Base-by-base conservation (phyloP, 2,888 invertebrate genomes). In the Calephelis perditalis region DNA sequence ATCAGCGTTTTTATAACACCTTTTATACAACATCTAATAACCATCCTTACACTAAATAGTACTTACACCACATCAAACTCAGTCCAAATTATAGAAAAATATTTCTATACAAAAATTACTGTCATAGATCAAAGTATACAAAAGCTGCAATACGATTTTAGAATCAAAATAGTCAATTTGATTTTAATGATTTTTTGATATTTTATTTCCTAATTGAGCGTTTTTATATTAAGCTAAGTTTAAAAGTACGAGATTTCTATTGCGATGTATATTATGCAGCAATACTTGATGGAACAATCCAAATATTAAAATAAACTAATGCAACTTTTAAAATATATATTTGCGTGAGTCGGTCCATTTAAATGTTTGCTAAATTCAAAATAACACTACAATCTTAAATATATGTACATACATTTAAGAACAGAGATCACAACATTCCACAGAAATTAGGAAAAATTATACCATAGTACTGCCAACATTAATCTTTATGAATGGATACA, bases 11-110 rank as follows among this genome's bases (percentile, higher is more conserved):
- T 26, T 40, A 40, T 40, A 40, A 7, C 6, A 40, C 8, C 40
- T 40, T 40, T 40, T 8, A 4, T 26, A 49, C 49, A 49, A 49
- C 10, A 49, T 10, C 35, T 52, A 52, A 52, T 52, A 49, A 52
- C 15, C 35, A 26, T 6, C 35, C 47, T 10, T 52, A 52, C 6
- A 6, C 52, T 52, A 52, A 52, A 26, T 10, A 52, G 26, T 26
- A 52, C 52, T 52, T 26, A 52, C 35, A 52, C 35, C 52, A 35
- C 7, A 52, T 52, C 35, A 52, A 52, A 52, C 52, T 52, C 52
- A 52, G 52, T 52, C 52, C 52, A 52, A 52, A 52, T 52, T 52
- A 52, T 52, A 40, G 40, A 40, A 40, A 40, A 40, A 40, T 40
- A 52, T 52, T 9, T 6, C 52, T 52, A 52, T 35, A 49, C 15